phyloP scores from a whole-genome alignment of 2,888 invertebrate genomes.

The Eilema depressum region DNA sequence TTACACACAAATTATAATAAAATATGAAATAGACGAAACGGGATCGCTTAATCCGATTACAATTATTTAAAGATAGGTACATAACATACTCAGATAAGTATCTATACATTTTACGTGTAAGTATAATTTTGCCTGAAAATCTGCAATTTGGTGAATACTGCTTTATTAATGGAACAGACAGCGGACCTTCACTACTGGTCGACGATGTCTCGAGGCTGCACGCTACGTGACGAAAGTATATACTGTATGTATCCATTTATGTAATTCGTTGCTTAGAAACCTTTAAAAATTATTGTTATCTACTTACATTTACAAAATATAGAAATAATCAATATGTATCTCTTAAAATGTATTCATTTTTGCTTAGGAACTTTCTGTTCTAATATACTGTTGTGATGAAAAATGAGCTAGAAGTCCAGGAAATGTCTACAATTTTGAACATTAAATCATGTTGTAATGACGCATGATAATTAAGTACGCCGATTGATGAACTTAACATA shows the following conservation, averaged over 20 bases:
- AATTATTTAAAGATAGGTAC: slow-evolving; percentile 48
- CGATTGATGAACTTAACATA: slow-evolving; percentile 27
- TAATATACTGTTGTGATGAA: slow-evolving; percentile 64
- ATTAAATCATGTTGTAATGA: slow-evolving; percentile 18
- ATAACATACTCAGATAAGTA: slow-evolving; percentile 36
- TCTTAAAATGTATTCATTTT: slow-evolving; percentile 74
- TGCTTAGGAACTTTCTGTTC: slow-evolving; percentile 84
- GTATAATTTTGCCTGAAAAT: slow-evolving; percentile 33
- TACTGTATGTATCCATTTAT: slow-evolving; percentile 65
- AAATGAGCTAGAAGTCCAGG: slow-evolving; percentile 14
- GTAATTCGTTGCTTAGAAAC: slow-evolving; percentile 85
- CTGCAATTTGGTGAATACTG: slow-evolving; percentile 51
- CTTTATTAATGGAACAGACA: slow-evolving; percentile 28
- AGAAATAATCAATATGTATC: slow-evolving; percentile 71
- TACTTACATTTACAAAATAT: slow-evolving; percentile 77
- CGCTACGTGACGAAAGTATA: slow-evolving; percentile 50
- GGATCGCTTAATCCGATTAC: slow-evolving; percentile 61
- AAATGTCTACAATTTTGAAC: neutral
- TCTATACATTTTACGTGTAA: slow-evolving; percentile 34
- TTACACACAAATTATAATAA: slow-evolving; percentile 68
- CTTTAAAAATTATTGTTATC: slow-evolving; percentile 74
- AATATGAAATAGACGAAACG: slow-evolving; percentile 74
- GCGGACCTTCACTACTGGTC: slow-evolving; percentile 17
- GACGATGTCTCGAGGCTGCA: slow-evolving; percentile 22
- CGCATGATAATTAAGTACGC: slow-evolving; percentile 48